A percentile compares a stretch with the other conserved stretches of the same genome.
Conservation (phyloP, 2,113 vertebrate species). For the Hippocampus barbouri region DNA sequence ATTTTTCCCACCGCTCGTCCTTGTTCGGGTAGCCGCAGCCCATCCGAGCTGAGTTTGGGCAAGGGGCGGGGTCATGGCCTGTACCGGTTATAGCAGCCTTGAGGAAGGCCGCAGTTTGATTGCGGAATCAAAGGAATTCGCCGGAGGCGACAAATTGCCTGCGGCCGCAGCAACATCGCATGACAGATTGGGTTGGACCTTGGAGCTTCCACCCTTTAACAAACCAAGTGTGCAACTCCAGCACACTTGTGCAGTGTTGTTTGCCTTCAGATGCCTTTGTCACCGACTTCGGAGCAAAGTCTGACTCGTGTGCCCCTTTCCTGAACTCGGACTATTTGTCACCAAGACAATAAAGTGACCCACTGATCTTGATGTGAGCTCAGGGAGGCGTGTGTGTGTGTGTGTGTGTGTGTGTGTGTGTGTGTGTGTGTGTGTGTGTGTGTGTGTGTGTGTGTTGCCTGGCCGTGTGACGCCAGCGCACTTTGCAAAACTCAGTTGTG, state of each 20-base stretch:
- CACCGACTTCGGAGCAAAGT: conserved; percentile 35
- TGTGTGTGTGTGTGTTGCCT: neutral
- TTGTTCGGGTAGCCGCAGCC: neutral
- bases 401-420: no score
- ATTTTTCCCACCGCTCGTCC: neutral
- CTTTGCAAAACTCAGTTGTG: conserved; percentile 19
- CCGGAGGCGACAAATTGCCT: neutral
- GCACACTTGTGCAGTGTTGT: conserved; percentile 23
- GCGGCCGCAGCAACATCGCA: neutral
- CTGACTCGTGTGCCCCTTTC: conserved; percentile 6
- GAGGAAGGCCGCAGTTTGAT: neutral
- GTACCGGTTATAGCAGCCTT: neutral
- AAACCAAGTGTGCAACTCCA: conserved; percentile 31
- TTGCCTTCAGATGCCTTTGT: conserved; percentile 26
- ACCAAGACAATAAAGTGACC: conserved; percentile 11
- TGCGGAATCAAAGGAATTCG: neutral
- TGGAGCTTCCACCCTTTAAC: neutral
- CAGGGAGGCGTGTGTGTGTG: neutral
- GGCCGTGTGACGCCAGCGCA: conserved; percentile 1
- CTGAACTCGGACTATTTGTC: conserved; percentile 17
- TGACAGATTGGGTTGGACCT: neutral
- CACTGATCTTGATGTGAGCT: neutral
- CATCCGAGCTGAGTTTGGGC: no score
- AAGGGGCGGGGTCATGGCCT: no score
- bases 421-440: no score